Base-by-base conservation (phyloP, 2,113 vertebrate genomes). In the Spheniscus mendiculus region DNA sequence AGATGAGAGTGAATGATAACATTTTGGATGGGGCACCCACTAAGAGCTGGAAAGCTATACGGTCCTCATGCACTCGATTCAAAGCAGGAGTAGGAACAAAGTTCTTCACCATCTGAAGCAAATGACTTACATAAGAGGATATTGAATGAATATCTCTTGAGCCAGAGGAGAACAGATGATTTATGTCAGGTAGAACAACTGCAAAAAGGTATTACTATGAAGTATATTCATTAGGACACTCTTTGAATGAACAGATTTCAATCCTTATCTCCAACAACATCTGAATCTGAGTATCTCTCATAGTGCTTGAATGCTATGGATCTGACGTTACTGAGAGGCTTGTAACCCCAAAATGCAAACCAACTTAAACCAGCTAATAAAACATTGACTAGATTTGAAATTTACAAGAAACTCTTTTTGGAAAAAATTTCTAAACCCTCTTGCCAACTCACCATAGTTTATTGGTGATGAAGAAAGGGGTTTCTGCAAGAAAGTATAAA, bases 21-120 rank as follows among this genome's bases (percentile, higher is more conserved):
- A 3, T 74, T 9, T 47, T 40, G 23, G 7, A 34, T 40, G 27
- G 7, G 19, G 4, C 27, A 84, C 16, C 13, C 20, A 11, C 22
- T 34, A 40, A 49, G 49, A 67, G 9, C 6, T 80, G 34, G 53
- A 72, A 86, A 87, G 29, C 5, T 61, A 5, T 42, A 21, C 0
- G 1, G 19, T 53, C 25, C 13, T 52, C 1, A 0, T 61, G 10
- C 9, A 30, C 8, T 69, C 1, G 2, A 6, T 56, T 91, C 58
- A 89, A 58, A 83, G 15, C 29, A 77, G n/a, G 17, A 42, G 40
- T 26, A 55, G 19, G 10, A 82, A 20, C 5, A 56, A 81, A 78
- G 22, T 50, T 82, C 47, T 79, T 83, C 30, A 36, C 32, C 7
- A 12, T 53, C 25, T 85, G 38, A 90, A 74, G 12, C 0, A 2